phyloP scores from a whole-genome alignment of 2,797 vertebrate genomes.

The Aulostomus chinensis region DNA sequence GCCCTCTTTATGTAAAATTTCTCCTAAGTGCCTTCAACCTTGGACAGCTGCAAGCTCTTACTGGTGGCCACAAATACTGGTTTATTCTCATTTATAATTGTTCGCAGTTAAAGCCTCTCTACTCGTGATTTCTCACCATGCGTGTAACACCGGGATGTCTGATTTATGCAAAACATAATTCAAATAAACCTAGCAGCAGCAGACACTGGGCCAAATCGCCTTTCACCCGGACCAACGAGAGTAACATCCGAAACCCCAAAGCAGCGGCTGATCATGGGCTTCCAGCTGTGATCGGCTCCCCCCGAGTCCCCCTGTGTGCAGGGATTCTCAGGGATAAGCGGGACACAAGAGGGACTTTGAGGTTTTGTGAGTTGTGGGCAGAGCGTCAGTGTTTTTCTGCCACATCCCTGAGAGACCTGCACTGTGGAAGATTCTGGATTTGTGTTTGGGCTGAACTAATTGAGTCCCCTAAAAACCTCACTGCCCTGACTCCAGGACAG shows the following conservation, averaged over 20 bases:
- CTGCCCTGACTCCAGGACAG: conserved; percentile 68
- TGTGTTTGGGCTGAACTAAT: conserved; percentile 80
- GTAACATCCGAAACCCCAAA: conserved; percentile 44
- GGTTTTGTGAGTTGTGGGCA: conserved; percentile 53
- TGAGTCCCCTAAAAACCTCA: conserved; percentile 73
- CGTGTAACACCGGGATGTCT: conserved; percentile 17
- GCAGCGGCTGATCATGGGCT: conserved; percentile 58
- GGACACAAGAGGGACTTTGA: conserved; percentile 61
- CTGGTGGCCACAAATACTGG: no score
- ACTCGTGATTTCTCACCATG: conserved; percentile 4
- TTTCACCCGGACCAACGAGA: conserved; percentile 52
- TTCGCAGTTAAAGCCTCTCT: neutral
- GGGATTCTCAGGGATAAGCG: conserved; percentile 74
- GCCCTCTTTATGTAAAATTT: no score
- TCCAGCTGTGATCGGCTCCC: conserved; percentile 66
- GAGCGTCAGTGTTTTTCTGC: conserved; percentile 57
- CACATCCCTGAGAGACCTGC: conserved; percentile 70
- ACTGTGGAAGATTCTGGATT: conserved; percentile 70
- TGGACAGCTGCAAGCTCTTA: no score
- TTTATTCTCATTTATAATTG: conserved; percentile 15
- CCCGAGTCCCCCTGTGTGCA: conserved; percentile 50
- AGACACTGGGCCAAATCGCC: conserved; percentile 48
- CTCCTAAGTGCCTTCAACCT: no score
- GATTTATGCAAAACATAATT: conserved; percentile 35
- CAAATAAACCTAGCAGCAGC: conserved; percentile 30